Conservation (phyloP, 2,797 vertebrate genomes). For the Scolopax rusticola region DNA sequence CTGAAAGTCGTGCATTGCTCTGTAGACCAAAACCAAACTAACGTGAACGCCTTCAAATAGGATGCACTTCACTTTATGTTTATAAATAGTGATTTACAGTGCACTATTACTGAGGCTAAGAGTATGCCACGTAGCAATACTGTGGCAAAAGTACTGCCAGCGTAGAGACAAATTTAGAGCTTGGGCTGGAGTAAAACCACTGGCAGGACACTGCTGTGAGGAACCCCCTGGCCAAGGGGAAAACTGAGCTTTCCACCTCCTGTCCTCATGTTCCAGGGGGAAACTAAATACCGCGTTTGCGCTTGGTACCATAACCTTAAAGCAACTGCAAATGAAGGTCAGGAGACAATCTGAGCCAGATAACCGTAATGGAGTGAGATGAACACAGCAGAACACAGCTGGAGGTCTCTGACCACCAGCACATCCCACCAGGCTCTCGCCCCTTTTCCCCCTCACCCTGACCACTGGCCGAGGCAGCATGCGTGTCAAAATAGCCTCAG, state of each 20-base stretch:
- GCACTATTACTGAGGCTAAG: not conserved
- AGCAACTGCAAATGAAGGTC: not conserved
- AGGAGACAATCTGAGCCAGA: not conserved
- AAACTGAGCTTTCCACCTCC: not conserved
- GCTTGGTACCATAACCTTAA: not conserved
- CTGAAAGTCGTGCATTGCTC: not conserved
- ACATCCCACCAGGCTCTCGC: not conserved
- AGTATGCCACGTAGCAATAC: not conserved
- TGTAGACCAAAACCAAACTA: conserved; percentile 1
- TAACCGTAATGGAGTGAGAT: not conserved
- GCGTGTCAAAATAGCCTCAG: conserved; percentile 39
- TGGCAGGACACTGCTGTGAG: not conserved
- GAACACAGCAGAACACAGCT: not conserved
- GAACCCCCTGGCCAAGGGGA: not conserved
- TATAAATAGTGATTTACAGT: not conserved
- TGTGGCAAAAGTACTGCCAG: not conserved
- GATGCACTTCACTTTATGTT: not conserved
- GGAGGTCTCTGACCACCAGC: not conserved
- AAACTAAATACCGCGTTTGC: not conserved
- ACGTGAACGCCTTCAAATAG: not conserved
- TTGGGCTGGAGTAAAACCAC: not conserved
- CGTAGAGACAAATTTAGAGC: rapidly evolving
- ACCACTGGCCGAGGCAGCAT: not conserved
- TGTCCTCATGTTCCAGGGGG: rapidly evolving
- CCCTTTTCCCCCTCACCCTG: not conserved